Evolutionary conservation across 2,113 vertebrate species (phyloP).

Genomic region (Beaufortia kweichowensis): DNA sequence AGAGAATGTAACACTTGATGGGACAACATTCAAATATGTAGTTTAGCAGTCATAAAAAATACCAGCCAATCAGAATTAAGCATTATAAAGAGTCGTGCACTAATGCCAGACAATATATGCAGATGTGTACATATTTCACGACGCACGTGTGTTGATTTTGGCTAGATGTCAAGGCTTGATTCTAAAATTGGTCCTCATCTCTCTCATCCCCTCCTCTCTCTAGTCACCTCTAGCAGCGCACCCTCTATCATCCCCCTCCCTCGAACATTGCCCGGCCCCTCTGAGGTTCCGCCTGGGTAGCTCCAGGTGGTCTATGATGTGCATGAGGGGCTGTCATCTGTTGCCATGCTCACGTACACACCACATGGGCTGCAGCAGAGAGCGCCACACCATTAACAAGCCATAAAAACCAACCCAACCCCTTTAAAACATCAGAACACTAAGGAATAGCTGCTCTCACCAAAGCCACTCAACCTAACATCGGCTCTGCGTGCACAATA

Average conservation of each 20-base stretch:
- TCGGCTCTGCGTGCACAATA: constrained; percentile 40
- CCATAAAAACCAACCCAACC: constrained; percentile 47
- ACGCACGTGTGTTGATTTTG: constrained; percentile 23
- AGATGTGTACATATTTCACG: background rate
- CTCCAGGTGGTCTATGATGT: constrained; percentile 77
- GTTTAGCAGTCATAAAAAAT: background rate
- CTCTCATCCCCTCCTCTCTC: constrained; percentile 48
- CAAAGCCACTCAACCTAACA: constrained; percentile 44
- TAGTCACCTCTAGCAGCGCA: constrained; percentile 31
- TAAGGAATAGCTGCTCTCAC: constrained; percentile 34
- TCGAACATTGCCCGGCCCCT: constrained; percentile 64
- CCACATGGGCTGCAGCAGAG: constrained; percentile 56
- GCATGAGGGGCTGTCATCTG: constrained; percentile 66
- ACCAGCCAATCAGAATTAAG: background rate
- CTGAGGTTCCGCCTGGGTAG: constrained; percentile 73
- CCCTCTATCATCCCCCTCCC: constrained; percentile 66
- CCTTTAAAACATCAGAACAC: constrained; percentile 27
- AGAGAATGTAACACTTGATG: too few relatives aligned
- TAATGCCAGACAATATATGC: constrained; percentile 4
- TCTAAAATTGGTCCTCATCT: background rate
- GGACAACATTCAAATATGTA: background rate
- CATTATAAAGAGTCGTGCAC: background rate
- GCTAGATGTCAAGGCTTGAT: background rate
- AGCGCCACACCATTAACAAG: constrained; percentile 52
- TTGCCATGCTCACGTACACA: constrained; percentile 65